These are phyloP conservation scores for Cotesia typhae DNA, from an alignment of 1,140 invertebrate genomes.

Conservation along the genomic window DNA sequence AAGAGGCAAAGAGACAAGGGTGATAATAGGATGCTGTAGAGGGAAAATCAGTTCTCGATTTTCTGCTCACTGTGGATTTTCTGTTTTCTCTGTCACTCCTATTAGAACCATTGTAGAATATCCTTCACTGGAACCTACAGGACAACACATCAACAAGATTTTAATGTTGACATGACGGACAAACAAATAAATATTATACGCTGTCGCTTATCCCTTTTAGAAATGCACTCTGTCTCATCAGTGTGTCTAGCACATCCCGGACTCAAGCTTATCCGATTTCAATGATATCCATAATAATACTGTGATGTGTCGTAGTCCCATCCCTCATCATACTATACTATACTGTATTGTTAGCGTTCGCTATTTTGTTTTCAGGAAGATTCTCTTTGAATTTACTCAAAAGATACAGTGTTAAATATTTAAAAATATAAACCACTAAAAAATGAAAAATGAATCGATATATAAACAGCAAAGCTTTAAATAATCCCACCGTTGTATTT, in stretches of 20 bases:
- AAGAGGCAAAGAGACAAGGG: slow-evolving; percentile 2
- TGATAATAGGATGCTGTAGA: neutral
- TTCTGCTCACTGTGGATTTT: neutral
- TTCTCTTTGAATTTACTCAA: neutral
- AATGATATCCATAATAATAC: slow-evolving; percentile 49
- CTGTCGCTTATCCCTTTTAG: slow-evolving; percentile 21
- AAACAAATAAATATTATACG: slow-evolving; percentile 6
- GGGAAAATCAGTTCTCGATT: slow-evolving; percentile 21
- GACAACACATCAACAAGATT: neutral
- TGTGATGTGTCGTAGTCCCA: slow-evolving; percentile 31
- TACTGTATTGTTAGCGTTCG: too few species aligned
- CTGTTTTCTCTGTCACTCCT: neutral
- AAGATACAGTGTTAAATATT: too few species aligned
- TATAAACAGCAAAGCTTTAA: too few species aligned
- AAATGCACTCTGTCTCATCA: neutral
- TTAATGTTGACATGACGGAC: slow-evolving; percentile 2
- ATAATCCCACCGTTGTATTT: too few species aligned
- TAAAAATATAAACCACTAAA: too few species aligned
- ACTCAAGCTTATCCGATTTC: slow-evolving; percentile 49
- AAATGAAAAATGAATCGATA: too few species aligned
- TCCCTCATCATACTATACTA: slow-evolving; percentile 5
- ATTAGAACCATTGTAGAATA: neutral
- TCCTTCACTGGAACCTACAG: too few species aligned
- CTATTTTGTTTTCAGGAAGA: neutral
- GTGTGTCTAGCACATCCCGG: neutral